Conservation (phyloP, 2,888 invertebrate genomes). For the Lydus trimaculatus region DNA sequence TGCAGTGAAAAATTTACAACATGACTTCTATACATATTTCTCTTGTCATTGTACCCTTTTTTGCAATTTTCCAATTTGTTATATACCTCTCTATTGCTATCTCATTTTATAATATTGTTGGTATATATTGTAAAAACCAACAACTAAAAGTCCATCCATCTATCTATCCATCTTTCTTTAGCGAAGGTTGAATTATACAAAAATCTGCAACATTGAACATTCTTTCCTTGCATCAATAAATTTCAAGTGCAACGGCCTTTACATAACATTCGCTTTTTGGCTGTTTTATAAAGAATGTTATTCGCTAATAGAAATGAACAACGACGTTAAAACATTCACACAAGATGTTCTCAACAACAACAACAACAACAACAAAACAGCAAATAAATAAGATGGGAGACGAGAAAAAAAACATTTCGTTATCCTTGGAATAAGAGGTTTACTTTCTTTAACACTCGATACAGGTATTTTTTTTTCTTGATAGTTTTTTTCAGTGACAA, state of each 20-base stretch:
- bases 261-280: constrained; percentile 22
- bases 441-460: neutral
- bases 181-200: neutral
- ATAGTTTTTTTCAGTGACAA: neutral
- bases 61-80: constrained; percentile 2
- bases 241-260: constrained; percentile 28
- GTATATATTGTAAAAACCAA: neutral
- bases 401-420: neutral
- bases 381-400: too few species aligned
- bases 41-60: neutral
- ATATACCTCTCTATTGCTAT: too few species aligned
- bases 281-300: constrained; percentile 11
- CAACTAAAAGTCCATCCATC: neutral
- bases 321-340: neutral
- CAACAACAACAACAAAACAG: too few species aligned
- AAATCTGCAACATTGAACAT: constrained; percentile 6
- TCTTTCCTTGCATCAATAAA: constrained; percentile 17
- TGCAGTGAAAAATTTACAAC: constrained; percentile 3
- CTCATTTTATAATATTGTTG: neutral
- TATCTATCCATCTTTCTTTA: neutral
- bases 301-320: constrained; percentile 18
- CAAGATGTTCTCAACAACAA: neutral
- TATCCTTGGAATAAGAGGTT: neutral
- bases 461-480: neutral
- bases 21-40: constrained; percentile 4